A percentile compares a stretch with the other conserved stretches of the same genome.
Evolutionary conservation across 2,888 invertebrate species (phyloP).

Genomic region (Sinopyrophorus schimmeli): DNA sequence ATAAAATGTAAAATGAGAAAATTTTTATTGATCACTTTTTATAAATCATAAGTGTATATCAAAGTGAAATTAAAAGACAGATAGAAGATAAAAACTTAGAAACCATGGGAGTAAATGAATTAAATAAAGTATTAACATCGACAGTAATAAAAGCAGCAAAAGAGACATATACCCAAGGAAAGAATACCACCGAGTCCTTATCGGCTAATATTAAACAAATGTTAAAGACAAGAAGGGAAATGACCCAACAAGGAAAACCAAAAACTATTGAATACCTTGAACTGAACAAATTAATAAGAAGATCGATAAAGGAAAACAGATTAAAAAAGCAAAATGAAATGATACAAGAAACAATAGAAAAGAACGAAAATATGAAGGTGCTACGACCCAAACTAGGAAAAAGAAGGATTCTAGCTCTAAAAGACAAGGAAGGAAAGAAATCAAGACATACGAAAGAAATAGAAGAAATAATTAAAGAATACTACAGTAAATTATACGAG

Average conservation of each 20-base stretch:
- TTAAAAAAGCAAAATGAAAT: background rate
- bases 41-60: constrained; percentile 3
- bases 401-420: constrained; percentile 1
- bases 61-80: constrained; percentile 4
- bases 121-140: constrained; percentile 1
- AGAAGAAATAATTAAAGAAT: constrained; percentile 4
- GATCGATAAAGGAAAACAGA: background rate
- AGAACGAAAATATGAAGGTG: background rate
- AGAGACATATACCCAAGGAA: constrained; percentile 1
- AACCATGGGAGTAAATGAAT: constrained; percentile 3
- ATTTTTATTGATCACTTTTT: too few relatives aligned
- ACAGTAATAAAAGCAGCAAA: constrained; percentile 4
- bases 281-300: constrained; percentile 2
- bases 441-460: constrained; percentile 1
- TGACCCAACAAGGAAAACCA: constrained; percentile 2
- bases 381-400: background rate
- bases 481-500: background rate
- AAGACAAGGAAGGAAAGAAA: constrained; percentile 3
- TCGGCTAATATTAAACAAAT: constrained; percentile 3
- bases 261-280: constrained; percentile 4
- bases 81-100: constrained; percentile 1
- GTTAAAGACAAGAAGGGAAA: background rate
- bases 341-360: constrained; percentile 1
- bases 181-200: background rate
- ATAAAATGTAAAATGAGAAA: too few relatives aligned